Evolutionary conservation across 2,113 vertebrate species (phyloP).

Genomic region (Pseudopodoces humilis): DNA sequence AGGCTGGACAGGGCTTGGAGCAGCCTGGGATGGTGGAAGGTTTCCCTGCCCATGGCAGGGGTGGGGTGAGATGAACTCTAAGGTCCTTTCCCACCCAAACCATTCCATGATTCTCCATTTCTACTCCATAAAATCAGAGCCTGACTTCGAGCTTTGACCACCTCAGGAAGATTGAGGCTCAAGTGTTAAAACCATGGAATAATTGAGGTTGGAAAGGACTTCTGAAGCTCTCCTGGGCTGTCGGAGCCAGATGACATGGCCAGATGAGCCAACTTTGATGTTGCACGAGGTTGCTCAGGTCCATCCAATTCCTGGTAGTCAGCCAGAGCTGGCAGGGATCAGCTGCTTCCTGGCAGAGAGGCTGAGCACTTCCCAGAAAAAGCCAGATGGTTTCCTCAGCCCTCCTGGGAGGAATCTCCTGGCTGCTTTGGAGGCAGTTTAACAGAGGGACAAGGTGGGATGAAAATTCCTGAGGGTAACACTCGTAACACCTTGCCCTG

Average conservation of each 20-base stretch:
- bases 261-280: neutral
- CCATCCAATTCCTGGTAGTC: neutral
- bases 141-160: neutral
- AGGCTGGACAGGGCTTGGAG: fast-evolving
- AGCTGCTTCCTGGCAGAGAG: neutral
- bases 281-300: neutral
- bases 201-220: neutral
- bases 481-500: neutral
- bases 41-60: neutral
- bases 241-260: too few relatives aligned
- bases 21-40: fast-evolving
- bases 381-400: neutral
- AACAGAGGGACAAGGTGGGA: neutral
- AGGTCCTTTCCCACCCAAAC: neutral
- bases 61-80: fast-evolving
- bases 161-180: neutral
- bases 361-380: neutral
- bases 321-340: neutral
- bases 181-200: neutral
- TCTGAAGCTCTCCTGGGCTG: neutral
- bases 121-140: neutral
- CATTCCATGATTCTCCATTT: neutral
- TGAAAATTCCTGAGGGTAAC: neutral
- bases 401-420: neutral
- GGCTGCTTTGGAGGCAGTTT: neutral